Evolutionary conservation across 2,797 vertebrate species (phyloP).

Genomic region (Poecile montanus): DNA sequence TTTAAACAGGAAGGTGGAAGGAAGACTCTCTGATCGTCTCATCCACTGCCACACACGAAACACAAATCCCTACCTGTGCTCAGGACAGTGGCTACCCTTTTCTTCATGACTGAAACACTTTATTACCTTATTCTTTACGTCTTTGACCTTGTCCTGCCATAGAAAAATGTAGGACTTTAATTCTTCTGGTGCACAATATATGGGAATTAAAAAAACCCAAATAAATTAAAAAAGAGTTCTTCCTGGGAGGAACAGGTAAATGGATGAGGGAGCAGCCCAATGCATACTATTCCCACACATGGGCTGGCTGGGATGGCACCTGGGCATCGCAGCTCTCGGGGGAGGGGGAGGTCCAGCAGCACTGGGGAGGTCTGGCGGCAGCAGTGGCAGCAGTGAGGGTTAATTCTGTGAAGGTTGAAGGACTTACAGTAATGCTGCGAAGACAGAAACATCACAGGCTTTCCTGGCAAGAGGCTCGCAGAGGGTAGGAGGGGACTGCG

Average conservation of each 20-base stretch:
- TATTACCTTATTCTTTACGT: constrained; percentile 37
- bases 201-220: background rate
- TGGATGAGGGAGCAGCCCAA: background rate
- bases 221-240: background rate
- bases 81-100: background rate
- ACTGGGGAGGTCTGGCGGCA: background rate
- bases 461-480: constrained; percentile 90
- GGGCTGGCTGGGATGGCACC: background rate
- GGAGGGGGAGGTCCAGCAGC: background rate
- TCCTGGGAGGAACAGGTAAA: background rate
- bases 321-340: background rate
- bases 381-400: constrained; percentile 67
- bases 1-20: constrained; percentile 13
- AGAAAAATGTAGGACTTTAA: constrained; percentile 26
- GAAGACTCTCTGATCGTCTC: background rate
- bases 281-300: background rate
- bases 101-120: background rate
- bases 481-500: constrained; percentile 88
- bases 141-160: constrained; percentile 55
- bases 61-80: background rate
- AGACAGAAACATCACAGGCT: constrained; percentile 93
- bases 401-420: constrained; percentile 79
- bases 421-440: constrained; percentile 86
- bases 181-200: background rate
- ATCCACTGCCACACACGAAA: background rate